These are phyloP conservation scores for Notarius quadriscutis DNA, from an alignment of 2,113 vertebrate genomes.

Conservation along the genomic window DNA sequence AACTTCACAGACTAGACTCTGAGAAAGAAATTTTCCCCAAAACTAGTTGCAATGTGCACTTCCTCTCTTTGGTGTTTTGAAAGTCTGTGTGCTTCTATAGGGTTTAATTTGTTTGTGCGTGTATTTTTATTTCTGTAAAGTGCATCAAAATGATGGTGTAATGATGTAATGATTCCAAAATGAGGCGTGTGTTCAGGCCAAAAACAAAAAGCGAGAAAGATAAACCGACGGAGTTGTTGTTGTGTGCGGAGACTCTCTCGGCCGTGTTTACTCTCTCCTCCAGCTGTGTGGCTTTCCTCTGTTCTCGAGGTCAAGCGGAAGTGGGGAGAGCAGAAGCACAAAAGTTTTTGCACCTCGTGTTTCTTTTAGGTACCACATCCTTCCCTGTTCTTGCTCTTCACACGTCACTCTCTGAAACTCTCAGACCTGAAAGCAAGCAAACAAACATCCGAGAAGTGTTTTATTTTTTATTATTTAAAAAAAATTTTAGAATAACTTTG, in stretches of 20 bases:
- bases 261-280: conserved; percentile 56
- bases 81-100: not conserved
- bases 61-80: not conserved
- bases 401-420: conserved; percentile 14
- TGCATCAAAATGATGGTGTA: not conserved
- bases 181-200: not conserved
- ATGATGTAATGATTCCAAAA: too few relatives aligned
- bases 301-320: conserved; percentile 59
- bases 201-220: not conserved
- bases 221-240: not conserved
- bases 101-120: too few relatives aligned
- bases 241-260: not conserved
- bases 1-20: not conserved
- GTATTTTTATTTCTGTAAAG: not conserved
- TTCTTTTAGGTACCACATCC: conserved; percentile 65
- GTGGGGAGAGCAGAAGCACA: conserved; percentile 59
- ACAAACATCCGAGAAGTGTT: not conserved
- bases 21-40: too few relatives aligned
- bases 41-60: not conserved
- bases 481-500: not conserved
- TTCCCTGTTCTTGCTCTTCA: conserved; percentile 45
- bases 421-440: conserved; percentile 5
- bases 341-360: conserved; percentile 51
- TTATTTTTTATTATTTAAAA: not conserved
- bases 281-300: conserved; percentile 57